These are phyloP conservation scores for Drosophila mayri DNA, from an alignment of 1,140 invertebrate genomes.

Conservation along the genomic window DNA sequence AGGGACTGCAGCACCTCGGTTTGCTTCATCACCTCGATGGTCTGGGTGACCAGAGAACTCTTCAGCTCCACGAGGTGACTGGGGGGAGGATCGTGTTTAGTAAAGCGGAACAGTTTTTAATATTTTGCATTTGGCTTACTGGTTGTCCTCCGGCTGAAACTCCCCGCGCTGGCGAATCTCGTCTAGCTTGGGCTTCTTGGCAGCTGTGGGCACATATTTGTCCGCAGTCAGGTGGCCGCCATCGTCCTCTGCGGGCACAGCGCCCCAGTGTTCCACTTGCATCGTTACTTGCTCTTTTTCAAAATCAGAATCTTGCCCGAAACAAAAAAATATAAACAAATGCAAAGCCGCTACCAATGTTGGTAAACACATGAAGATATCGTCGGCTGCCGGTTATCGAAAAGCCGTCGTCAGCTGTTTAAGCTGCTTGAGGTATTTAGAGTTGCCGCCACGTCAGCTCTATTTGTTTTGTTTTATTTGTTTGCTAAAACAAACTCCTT, in stretches of 20 bases:
- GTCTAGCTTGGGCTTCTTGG: constrained; percentile 60
- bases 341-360: constrained; percentile 24
- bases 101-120: neutral
- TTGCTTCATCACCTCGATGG: constrained; percentile 84
- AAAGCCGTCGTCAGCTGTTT: neutral
- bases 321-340: constrained; percentile 30
- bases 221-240: constrained; percentile 28
- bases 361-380: neutral
- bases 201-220: constrained; percentile 51
- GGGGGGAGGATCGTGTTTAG: neutral
- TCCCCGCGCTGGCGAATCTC: constrained; percentile 53
- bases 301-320: neutral
- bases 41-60: constrained; percentile 79
- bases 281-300: constrained; percentile 13
- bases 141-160: constrained; percentile 27
- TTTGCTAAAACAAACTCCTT: neutral
- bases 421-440: neutral
- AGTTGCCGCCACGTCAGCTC: constrained; percentile 14
- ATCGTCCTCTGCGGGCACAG: constrained; percentile 45
- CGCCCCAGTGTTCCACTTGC: constrained; percentile 68
- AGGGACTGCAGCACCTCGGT: constrained; percentile 82
- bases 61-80: constrained; percentile 65
- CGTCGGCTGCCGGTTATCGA: neutral
- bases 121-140: constrained; percentile 16
- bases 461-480: neutral